A percentile compares a stretch with the other conserved stretches of the same genome.
phyloP scores from a whole-genome alignment of 2,113 vertebrate genomes.

The Platysternon megacephalum region DNA sequence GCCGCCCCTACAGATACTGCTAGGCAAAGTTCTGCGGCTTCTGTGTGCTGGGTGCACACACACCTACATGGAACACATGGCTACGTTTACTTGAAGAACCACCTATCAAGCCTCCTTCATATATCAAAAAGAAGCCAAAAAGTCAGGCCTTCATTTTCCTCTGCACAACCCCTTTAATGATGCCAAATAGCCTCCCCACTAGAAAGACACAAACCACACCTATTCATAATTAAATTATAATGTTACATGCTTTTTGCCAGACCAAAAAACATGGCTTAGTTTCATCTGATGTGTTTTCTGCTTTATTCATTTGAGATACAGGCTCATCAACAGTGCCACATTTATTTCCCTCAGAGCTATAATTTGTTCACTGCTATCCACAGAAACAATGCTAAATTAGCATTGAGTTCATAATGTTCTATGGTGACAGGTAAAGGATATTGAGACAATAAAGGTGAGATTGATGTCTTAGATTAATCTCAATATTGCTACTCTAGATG shows the following conservation, averaged over 20 bases:
- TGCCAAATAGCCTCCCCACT: not conserved
- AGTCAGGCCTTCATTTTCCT: accelerated
- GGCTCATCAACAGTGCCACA: not conserved
- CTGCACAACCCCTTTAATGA: not conserved
- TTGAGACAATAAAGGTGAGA: not conserved
- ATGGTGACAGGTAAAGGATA: accelerated
- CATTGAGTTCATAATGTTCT: not conserved
- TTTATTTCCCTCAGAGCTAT: not conserved
- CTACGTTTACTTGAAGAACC: not conserved
- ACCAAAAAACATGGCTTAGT: not conserved
- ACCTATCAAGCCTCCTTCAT: not conserved
- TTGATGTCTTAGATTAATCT: not conserved
- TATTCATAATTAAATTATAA: not conserved
- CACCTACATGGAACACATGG: not conserved
- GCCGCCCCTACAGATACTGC: not conserved
- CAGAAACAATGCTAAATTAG: not conserved
- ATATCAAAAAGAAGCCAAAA: not conserved
- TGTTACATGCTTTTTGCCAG: not conserved
- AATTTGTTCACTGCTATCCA: not conserved
- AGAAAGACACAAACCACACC: not conserved
- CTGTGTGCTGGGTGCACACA: not conserved
- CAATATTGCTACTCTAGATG: not conserved
- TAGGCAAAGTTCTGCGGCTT: not conserved
- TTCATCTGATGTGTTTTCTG: not conserved
- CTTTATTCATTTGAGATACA: not conserved